These are phyloP conservation scores for Dicerorhinus sumatrensis DNA, from an alignment of 2,113 vertebrate genomes.

Conservation along the genomic window DNA sequence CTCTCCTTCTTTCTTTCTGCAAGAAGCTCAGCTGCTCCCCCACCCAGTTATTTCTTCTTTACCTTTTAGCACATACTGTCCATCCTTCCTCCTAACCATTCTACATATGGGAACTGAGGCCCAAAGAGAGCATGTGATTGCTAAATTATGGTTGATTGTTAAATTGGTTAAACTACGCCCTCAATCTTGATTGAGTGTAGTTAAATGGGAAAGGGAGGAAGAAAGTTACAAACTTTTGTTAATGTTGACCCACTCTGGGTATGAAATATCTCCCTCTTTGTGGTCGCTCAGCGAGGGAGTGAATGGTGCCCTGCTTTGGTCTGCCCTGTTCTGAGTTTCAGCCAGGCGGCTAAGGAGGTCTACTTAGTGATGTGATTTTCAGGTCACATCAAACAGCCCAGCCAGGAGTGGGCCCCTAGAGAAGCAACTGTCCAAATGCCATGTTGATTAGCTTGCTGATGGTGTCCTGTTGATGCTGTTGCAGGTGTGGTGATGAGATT, in stretches of 20 bases:
- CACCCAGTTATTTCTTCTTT: neutral
- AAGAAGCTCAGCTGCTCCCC: neutral
- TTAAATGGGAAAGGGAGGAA: neutral
- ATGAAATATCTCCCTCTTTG: neutral
- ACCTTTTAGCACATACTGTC: accelerated
- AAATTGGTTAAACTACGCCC: neutral
- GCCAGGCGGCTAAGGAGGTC: neutral
- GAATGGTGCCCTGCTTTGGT: neutral
- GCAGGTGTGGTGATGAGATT: constrained; percentile 96
- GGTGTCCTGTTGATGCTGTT: neutral
- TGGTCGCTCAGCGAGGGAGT: accelerated
- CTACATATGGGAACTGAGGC: neutral
- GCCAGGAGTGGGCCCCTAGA: accelerated
- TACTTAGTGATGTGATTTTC: neutral
- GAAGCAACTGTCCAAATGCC: neutral
- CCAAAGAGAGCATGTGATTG: neutral
- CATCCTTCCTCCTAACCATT: neutral
- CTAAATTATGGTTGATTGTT: neutral
- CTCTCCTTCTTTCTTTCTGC: neutral
- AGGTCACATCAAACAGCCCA: neutral
- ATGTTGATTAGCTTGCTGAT: accelerated
- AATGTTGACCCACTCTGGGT: accelerated
- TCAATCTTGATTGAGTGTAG: neutral
- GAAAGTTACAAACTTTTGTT: neutral
- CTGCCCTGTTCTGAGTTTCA: neutral